Evolutionary conservation across 1,140 invertebrate genomes (phyloP), one percentile per base, ranked within the genome.

Genomic region (Aphaenogaster rudis): DNA sequence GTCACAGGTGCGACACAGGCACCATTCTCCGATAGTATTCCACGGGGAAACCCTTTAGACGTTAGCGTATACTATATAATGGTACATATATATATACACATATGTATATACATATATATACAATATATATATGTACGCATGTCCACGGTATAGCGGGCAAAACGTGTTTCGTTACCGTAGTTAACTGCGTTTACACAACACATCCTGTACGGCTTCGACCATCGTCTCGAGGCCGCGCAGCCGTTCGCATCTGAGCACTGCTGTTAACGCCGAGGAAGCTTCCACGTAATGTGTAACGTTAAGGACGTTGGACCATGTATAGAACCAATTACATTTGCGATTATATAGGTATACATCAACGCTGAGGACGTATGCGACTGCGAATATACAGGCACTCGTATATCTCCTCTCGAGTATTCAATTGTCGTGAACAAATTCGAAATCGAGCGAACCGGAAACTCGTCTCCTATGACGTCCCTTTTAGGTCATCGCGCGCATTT

Each of bases 171-270:
- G 67, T 82, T 82, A 82, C 67, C 13, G 69, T 84, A 84, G 80
- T 84, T 84, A 84, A 84, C 80, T 74, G 69, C 69, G 33, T 84
- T 84, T 84, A 48, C 80, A 84, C 80, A 74, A 84, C 69, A 84
- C 54, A 84, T 48, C 21, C 66, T 45, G 52, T 72, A 74, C 67
- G 36, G 39, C 52, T 39, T 82, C 80, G 69, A 59, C 69, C 69
- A 48, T 84, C 79, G 64, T 82, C 80, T 74, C 69, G 80, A 79
- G 21, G 54, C 54, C 69, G 28, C 17, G 52, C 42, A 33, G 17
- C 69, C 52, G 28, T 42, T 72, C 52, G 67, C 80, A 82, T 82
- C 80, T 82, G 80, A 82, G 80, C 52, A 61, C 80, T 61, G 13
- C 80, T 74, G 80, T 74, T 84, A 84, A 61, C 54, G 21, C 39